Evolutionary conservation across 2,888 invertebrate genomes (phyloP).

Genomic region (Pollenia amentaria): DNA sequence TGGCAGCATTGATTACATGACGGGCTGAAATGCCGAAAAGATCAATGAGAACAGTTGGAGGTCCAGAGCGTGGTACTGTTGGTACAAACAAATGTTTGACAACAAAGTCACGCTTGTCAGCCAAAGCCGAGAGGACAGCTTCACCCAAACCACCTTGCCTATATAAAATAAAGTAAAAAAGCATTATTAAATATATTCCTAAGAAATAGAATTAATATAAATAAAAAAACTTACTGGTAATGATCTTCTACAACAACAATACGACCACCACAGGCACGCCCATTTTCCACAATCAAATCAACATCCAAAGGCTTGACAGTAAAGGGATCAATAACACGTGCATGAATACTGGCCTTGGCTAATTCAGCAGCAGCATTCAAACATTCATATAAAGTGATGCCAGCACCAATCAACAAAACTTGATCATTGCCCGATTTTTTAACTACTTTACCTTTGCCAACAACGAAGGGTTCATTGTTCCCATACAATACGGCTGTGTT

Average conservation of each 20-base stretch:
- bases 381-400: slow-evolving; percentile 96
- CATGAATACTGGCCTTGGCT: slow-evolving; percentile 88
- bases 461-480: slow-evolving; percentile 92
- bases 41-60: slow-evolving; percentile 93
- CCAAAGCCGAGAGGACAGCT: slow-evolving; percentile 93
- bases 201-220: background rate
- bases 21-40: slow-evolving; percentile 94
- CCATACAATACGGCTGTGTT: slow-evolving; percentile 94
- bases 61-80: slow-evolving; percentile 96
- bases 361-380: slow-evolving; percentile 92
- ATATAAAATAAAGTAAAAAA: slow-evolving; percentile 46
- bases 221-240: slow-evolving; percentile 90
- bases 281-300: slow-evolving; percentile 90
- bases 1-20: slow-evolving; percentile 90
- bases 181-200: slow-evolving; percentile 26
- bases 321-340: slow-evolving; percentile 96
- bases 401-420: slow-evolving; percentile 95
- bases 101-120: slow-evolving; percentile 88
- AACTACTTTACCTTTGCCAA: slow-evolving; percentile 92
- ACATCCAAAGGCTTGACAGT: slow-evolving; percentile 97
- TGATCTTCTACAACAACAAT: slow-evolving; percentile 98
- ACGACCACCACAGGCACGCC: slow-evolving; percentile 91
- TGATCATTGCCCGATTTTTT: slow-evolving; percentile 91
- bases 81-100: slow-evolving; percentile 93
- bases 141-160: slow-evolving; percentile 96